Conservation (phyloP, 2,113 vertebrate genomes). For the Otocyon megalotis region DNA sequence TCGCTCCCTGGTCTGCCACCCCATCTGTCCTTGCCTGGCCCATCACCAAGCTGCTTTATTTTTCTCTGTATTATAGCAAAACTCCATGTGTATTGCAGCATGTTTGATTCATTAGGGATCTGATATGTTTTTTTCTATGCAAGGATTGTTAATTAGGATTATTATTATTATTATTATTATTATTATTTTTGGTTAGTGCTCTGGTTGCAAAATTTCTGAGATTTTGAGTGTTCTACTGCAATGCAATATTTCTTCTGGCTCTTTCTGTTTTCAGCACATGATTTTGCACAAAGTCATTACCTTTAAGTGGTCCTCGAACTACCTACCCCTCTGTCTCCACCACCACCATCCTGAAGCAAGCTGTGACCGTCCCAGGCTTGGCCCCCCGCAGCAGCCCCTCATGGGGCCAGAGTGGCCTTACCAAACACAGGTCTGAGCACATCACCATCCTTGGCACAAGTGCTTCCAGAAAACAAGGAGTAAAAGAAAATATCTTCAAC, state of each 20-base stretch:
- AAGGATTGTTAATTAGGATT: not conserved
- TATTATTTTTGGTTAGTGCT: not conserved
- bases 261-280: too few relatives aligned
- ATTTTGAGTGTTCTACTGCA: not conserved
- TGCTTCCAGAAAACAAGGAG: not conserved
- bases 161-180: too few relatives aligned
- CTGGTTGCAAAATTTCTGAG: not conserved
- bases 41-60: fast-evolving
- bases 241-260: not conserved
- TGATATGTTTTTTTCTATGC: not conserved
- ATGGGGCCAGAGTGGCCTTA: fast-evolving
- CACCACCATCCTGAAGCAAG: not conserved
- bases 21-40: fast-evolving
- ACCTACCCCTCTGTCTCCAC: not conserved
- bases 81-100: fast-evolving
- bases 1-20: fast-evolving
- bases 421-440: too few relatives aligned
- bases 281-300: fast-evolving
- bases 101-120: not conserved
- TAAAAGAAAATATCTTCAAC: not conserved
- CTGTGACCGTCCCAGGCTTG: fast-evolving
- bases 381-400: not conserved
- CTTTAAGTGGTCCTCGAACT: not conserved
- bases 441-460: not conserved
- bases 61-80: too few relatives aligned